Evolutionary conservation across 1,140 invertebrate species (phyloP).

Genomic region (Heliconius congener): DNA sequence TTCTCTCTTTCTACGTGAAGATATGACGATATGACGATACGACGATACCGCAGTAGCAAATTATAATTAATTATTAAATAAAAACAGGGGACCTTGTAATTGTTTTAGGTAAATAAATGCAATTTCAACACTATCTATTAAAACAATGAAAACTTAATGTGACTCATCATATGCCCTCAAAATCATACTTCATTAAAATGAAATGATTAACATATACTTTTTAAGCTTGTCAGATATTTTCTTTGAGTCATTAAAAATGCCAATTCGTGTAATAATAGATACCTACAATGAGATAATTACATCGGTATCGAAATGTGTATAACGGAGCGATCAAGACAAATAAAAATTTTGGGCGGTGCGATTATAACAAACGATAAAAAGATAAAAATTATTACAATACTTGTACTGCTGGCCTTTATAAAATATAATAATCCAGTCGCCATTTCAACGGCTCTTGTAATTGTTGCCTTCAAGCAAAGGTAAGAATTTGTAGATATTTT

Average conservation of each 20-base stretch:
- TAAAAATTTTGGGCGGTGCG: conserved; percentile 8
- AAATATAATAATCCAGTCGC: conserved; percentile 29
- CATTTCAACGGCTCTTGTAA: neutral
- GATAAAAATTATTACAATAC: conserved; percentile 18
- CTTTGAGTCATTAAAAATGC: neutral
- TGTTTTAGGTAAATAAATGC: no score
- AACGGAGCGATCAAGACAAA: neutral
- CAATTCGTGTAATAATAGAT: neutral
- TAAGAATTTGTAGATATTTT: conserved; percentile 1
- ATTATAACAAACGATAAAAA: conserved; percentile 24
- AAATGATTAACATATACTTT: neutral
- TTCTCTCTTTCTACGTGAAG: no score
- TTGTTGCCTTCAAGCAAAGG: conserved; percentile 31
- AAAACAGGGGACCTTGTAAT: no score
- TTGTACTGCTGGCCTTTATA: conserved; percentile 7
- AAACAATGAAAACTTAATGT: neutral
- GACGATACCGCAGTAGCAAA: no score
- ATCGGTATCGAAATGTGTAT: neutral
- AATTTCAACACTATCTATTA: no score
- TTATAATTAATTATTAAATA: no score
- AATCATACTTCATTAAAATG: neutral
- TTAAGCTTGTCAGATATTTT: neutral
- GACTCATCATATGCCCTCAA: neutral
- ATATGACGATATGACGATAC: no score
- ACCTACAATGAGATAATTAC: neutral